Base-by-base conservation (phyloP, 2,113 vertebrate species). In the Sebastes fasciatus region DNA sequence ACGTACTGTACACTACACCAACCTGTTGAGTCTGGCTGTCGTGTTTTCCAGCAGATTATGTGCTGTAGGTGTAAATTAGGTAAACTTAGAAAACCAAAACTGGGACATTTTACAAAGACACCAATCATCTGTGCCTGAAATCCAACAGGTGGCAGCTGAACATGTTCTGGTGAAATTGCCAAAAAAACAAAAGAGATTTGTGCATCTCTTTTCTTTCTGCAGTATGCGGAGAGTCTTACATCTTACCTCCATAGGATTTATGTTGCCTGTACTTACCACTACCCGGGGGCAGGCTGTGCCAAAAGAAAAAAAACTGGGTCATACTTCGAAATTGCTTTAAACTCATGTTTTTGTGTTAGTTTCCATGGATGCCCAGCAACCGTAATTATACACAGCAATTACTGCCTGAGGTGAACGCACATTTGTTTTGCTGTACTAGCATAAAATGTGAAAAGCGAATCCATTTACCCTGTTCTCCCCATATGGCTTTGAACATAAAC, bases 141-240 rank as follows among this genome's bases (percentile, higher is more conserved):
- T 66, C 48, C 71, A 85, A 89, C 85, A 88, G 83, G 86, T 83
- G 85, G 80, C 48, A 65, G 71, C 63, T 82, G 55, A 88, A 74
- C 74, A 88, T 71, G 43, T 83, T 81, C 54, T 77, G 21, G 13
- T 46, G 6, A 73, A 79, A 66, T 43, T 17, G 73, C 73, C 83
- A 83, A 86, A 12, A 74, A 17, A 80, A 17, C 1, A 42, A 73
- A 69, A 60, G 40, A 26, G 1, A 34, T 45, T 40, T 57, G 0
- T 16, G 51, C 52, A 66, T 70, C 3, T 54, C 1, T 77, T 68
- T 79, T 62, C 14, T 76, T 77, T 43, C 34, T 55, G 34, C 48
- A n/a, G 16, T 8, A 61, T 11, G 34, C 26, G 6, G 19, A 34
- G 6, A 70, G 45, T 10, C 2, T 21, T 46, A 4, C 10, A 73